Conservation (phyloP, 2,888 invertebrate species). For the Dynastes grantii region DNA sequence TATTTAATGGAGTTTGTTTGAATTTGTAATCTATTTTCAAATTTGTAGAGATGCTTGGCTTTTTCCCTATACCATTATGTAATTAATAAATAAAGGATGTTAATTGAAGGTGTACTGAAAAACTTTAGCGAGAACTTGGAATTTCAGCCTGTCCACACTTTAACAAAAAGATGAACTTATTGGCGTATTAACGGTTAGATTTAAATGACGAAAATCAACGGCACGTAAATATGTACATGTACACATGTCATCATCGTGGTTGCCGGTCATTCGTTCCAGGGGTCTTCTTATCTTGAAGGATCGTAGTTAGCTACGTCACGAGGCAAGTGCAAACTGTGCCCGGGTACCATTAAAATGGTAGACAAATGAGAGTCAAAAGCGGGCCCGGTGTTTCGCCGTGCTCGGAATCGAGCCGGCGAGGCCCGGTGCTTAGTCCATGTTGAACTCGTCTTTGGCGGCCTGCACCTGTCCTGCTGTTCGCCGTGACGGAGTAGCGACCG, state of each 20-base stretch:
- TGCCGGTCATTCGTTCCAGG: constrained; percentile 47
- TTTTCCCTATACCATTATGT: not conserved
- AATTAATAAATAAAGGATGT: not conserved
- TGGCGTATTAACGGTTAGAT: not conserved
- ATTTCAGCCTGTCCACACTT: not conserved
- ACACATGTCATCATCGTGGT: constrained; percentile 33
- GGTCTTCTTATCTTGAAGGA: constrained; percentile 54
- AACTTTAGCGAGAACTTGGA: no score
- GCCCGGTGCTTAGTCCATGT: constrained; percentile 55
- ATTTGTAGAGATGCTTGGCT: no score
- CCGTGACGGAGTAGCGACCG: constrained; percentile 60
- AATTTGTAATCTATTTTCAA: no score
- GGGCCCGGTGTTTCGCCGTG: constrained; percentile 44
- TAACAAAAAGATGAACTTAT: not conserved
- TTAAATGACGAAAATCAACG: constrained; percentile 10
- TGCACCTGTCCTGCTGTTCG: constrained; percentile 58
- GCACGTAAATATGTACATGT: constrained; percentile 10
- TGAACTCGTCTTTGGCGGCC: constrained; percentile 44
- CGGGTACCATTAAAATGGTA: constrained; percentile 56
- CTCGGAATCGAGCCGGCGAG: constrained; percentile 43
- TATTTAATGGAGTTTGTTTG: no score
- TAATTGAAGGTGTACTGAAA: not conserved
- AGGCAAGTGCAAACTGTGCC: constrained; percentile 57
- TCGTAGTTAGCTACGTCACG: constrained; percentile 59
- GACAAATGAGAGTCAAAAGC: constrained; percentile 58